Evolutionary conservation across 2,113 vertebrate species (phyloP), one percentile per base, ranked within the genome.

Genomic region (Pelusios castaneus): DNA sequence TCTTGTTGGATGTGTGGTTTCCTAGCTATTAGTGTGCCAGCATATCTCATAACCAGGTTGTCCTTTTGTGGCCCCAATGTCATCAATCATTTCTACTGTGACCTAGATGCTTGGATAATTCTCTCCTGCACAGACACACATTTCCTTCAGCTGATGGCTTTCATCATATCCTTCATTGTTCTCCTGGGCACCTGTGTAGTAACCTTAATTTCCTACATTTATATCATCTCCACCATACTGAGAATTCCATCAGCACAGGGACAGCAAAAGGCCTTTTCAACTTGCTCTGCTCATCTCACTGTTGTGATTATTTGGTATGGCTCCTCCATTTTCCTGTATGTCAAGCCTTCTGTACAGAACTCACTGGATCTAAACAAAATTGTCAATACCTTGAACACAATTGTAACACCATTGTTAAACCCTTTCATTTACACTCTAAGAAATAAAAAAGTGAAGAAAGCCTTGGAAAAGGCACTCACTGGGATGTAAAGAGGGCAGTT

Each of bases 61-160:
- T 27, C 24, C 55, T 56, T 56, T 10, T 56, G 55, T 43, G 95
- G 3, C 89, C 93, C 10, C 95, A 94, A 70, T 91, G 82, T 82
- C 49, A 89, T 95, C 14, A 41, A 85, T 81, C 96, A 91, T 79
- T 96, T 95, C 47, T 95, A 93, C 73, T 96, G 94, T 93, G 96
- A 92, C 85, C 70, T 96, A 43, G 38, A 25, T 84, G 63, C 94
- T 41, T 19, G 96, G 10, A 58, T 95, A 77, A 86, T 80, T 51
- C 54, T 96, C 12, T 96, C 91, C 0, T 95, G 87, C 56, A 94
- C 91, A n/a, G 80, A 93, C 55, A 94, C 94, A 17, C 6, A 13
- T 8, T 8, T 93, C 58, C 89, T 88, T 13, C 60, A 90, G 60
- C 6, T 87, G 51, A 45, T 89, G 45, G 25, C 94, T 47, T 95